Base-by-base conservation (phyloP, 2,888 invertebrate genomes). In the Lithophane socia region DNA sequence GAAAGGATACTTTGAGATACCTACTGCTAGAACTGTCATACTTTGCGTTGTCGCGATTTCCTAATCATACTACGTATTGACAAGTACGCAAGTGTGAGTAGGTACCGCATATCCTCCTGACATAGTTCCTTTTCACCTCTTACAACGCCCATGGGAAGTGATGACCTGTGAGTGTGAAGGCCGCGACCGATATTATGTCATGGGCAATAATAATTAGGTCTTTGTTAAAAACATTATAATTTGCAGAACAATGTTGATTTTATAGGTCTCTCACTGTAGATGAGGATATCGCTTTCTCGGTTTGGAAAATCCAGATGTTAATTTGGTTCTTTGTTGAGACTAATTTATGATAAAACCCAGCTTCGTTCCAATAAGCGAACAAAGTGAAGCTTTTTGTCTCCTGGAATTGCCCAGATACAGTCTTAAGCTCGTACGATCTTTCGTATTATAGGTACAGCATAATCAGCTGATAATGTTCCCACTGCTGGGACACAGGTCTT, bases 111-210 rank as follows among this genome's bases (percentile, higher is more conserved):
- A 85, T 75, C 63, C 64, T 75, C 24, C 60, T 81, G 86, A 71
- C 60, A 78, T 74, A 63, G 21, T 73, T 83, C 63, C 72, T 83
- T 84, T 86, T 86, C 83, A 74, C 54, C 61, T 79, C 84, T 61
- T 61, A 79, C 65, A 75, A 44, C 61, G 49, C 70, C 52, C 79
- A 83, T 63, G 84, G 83, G 83, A 86, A 75, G 83, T 84, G 72
- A 47, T 63, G 86, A 70, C 83, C 80, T 82, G 56, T 65, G 58
- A 71, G 64, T 77, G 44, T 73, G 79, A 78, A 86, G 82, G 83
- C 77, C 72, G 12, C 10, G 54, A 10, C 66, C 75, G 52, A 69
- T 60, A 72, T 78, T 69, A 72, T 69, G 65, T 75, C 72, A 83
- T 74, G 79, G 71, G 58, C 54, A 54, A n/a, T 44, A 74, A 86